phyloP scores from a whole-genome alignment of 2,888 invertebrate species.

The Dendrolimus pini region DNA sequence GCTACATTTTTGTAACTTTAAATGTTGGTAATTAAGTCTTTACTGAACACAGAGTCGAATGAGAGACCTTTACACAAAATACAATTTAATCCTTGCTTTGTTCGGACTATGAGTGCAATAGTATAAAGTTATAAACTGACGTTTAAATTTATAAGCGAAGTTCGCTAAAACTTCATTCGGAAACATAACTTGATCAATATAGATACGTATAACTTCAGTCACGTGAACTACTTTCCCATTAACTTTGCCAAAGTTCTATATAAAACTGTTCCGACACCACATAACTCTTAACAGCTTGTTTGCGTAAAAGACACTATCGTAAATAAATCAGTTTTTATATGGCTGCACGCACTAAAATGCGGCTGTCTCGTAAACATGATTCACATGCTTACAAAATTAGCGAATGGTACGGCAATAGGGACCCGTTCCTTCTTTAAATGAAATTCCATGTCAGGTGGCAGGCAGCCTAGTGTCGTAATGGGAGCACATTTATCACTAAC shows the following conservation, averaged over 20 bases:
- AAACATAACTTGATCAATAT: no score
- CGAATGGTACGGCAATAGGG: slow-evolving; percentile 42
- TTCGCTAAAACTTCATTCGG: no score
- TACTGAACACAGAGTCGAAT: no score
- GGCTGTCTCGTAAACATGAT: slow-evolving; percentile 58
- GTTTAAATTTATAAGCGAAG: no score
- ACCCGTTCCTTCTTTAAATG: slow-evolving; percentile 58
- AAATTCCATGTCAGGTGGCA: slow-evolving; percentile 65
- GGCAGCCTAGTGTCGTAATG: slow-evolving; percentile 37
- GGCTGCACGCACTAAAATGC: slow-evolving; percentile 50
- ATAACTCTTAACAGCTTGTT: slow-evolving; percentile 11
- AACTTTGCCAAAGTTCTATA: not conserved
- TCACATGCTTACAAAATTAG: slow-evolving; percentile 59
- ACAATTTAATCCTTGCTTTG: no score
- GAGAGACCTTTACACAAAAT: no score
- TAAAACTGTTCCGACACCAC: not conserved
- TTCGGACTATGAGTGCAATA: no score
- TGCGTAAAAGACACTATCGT: slow-evolving; percentile 26
- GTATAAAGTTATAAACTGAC: no score
- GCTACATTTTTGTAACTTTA: no score
- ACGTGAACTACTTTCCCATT: not conserved
- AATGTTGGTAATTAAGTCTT: no score
- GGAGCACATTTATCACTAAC: slow-evolving; percentile 52
- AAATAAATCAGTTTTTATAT: slow-evolving; percentile 37
- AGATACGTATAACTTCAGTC: no score